Conservation (phyloP, 2,797 vertebrate genomes). For the Mastacembelus armatus region DNA sequence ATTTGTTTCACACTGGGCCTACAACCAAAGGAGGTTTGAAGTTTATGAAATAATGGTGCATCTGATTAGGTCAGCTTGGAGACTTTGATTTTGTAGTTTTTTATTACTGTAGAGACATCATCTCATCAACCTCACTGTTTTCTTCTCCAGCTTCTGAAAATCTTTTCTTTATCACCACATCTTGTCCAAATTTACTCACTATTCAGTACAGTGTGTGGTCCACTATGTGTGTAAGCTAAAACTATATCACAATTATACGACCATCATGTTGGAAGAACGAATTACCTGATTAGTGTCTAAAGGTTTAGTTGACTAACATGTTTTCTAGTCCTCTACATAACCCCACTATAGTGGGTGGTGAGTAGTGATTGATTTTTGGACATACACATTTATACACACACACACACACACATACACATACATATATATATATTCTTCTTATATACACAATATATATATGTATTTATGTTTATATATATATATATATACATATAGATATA, state of each 20-base stretch:
- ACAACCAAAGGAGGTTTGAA: slow-evolving; percentile 10
- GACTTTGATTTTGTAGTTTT: not conserved
- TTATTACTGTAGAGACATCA: not conserved
- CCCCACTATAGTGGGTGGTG: no score
- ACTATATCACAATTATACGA: slow-evolving; percentile 1
- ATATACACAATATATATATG: no score
- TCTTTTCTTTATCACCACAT: not conserved
- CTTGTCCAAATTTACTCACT: not conserved
- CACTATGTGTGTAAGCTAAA: no score
- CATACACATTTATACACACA: no score
- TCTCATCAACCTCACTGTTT: not conserved
- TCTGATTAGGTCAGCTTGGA: slow-evolving; percentile 10
- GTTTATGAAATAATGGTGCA: slow-evolving; percentile 9
- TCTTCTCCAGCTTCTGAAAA: not conserved
- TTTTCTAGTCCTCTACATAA: no score
- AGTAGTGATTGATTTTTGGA: no score
- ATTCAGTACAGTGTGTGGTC: not conserved
- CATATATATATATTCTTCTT: no score
- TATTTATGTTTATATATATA: no score
- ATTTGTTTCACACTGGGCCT: slow-evolving; percentile 37
- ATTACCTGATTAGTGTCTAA: no score
- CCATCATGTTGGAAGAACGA: not conserved
- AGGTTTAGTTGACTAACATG: no score
- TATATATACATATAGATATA: no score
- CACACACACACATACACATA: no score